phyloP scores from a whole-genome alignment of 1,140 invertebrate genomes.

The Drosophila ironensis region DNA sequence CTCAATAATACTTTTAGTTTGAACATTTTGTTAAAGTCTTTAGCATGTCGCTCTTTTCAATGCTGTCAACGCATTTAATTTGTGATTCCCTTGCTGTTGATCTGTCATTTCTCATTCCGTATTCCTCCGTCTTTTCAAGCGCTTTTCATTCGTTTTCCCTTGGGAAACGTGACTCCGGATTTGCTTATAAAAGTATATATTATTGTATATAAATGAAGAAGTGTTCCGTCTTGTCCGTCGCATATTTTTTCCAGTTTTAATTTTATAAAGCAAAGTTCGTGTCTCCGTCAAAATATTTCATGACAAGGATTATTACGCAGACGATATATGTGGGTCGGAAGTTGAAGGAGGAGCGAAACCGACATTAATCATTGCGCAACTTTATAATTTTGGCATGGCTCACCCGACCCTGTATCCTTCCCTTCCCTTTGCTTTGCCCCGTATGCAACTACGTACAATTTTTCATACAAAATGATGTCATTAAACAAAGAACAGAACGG shows the following conservation, averaged over 20 bases:
- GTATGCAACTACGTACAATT: constrained; percentile 69
- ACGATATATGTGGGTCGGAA: constrained; percentile 50
- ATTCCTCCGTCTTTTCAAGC: neutral
- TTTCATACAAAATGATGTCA: constrained; percentile 77
- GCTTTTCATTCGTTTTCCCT: constrained; percentile 14
- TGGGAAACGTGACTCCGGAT: constrained; percentile 27
- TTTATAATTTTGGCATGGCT: constrained; percentile 74
- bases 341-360: neutral
- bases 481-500: constrained; percentile 72
- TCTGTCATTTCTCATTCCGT: constrained; percentile 1
- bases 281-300: constrained; percentile 54
- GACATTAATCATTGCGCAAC: constrained; percentile 74
- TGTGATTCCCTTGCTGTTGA: constrained; percentile 4
- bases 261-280: constrained; percentile 28
- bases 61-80: constrained; percentile 20
- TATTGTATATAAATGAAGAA: constrained; percentile 15
- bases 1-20: too few relatives aligned
- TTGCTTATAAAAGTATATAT: neutral
- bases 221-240: constrained; percentile 9
- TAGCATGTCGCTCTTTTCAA: neutral
- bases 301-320: constrained; percentile 66
- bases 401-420: constrained; percentile 6
- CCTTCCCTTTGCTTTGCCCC: neutral
- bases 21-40: neutral
- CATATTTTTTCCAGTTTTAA: neutral